Evolutionary conservation across 2,113 vertebrate genomes (phyloP), one percentile per base, ranked within the genome.

Genomic region (Lagenorhynchus albirostris): DNA sequence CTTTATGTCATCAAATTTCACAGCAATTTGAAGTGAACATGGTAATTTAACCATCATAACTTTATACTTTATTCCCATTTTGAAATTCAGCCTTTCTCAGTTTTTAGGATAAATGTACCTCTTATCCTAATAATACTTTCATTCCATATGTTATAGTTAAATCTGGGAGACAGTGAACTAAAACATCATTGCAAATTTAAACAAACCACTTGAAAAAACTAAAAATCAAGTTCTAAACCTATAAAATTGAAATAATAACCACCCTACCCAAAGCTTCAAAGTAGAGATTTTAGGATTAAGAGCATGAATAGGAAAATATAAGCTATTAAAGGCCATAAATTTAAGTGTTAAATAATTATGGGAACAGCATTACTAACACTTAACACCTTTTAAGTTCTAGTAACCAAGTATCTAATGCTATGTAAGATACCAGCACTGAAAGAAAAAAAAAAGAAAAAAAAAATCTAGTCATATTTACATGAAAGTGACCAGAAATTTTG

Each of bases 121-220:
- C 55, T 92, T 73, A 55, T 17, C 50, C 17, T 89, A 71, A 15
- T 12, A 76, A 94, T 86, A 95, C 33, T 83, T 96, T 92, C 55
- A 93, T 83, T 88, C n/a, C 47, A 58, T 67, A 50, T 67, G 33
- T 71, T 33, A 65, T 2, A 93, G 55, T 70, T 18, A 58, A 95
- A 88, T 62, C 31, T 18, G 41, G 13, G 50, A 41, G 8, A 96
- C n/a, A 94, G 18, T 50, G 31, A 36, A 12, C 25, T 95, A 65
- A 93, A 87, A 77, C 58, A 62, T 36, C 29, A 88, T 0, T 85
- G 47, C 23, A 88, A 21, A 97, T 50, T 91, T 94, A 97, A 94
- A 93, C 3, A 88, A 97, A 89, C 62, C 17, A 85, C 50, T 88
- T 94, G 38, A 63, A 58, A 17, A 77, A 92, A 36, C 26, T 91